Percentiles rank a stretch among this genome's conserved stretches.
These are phyloP conservation scores for Drosophila setosimentum DNA, from an alignment of 2,888 invertebrate species.

Conservation along the genomic window DNA sequence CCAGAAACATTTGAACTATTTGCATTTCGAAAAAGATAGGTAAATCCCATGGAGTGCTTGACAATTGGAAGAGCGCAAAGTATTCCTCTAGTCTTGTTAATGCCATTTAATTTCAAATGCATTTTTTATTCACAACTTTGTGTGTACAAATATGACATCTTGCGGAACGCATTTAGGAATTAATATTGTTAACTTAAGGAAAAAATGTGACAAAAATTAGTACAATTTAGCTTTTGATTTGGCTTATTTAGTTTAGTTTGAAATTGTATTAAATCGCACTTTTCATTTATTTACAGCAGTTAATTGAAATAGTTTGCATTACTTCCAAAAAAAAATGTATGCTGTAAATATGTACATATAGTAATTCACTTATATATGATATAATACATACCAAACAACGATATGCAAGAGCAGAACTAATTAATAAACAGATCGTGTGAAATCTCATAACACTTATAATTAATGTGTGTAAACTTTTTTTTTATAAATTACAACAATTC, in stretches of 20 bases:
- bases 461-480: not conserved
- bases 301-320: constrained; percentile 28
- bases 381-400: constrained; percentile 9
- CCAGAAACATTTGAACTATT: constrained; percentile 55
- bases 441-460: constrained; percentile 40
- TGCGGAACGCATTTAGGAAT: constrained; percentile 30
- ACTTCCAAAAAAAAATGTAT: constrained; percentile 17
- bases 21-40: constrained; percentile 38
- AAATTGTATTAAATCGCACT: constrained; percentile 47
- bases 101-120: constrained; percentile 12
- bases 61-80: constrained; percentile 20
- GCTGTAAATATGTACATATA: constrained; percentile 73
- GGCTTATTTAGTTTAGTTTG: constrained; percentile 37
- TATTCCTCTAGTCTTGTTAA: constrained; percentile 39
- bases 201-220: constrained; percentile 43
- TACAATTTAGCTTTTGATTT: constrained; percentile 39
- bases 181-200: constrained; percentile 14
- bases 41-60: not conserved
- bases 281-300: constrained; percentile 50
- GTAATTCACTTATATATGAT: constrained; percentile 29
- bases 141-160: constrained; percentile 30
- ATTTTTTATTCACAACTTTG: constrained; percentile 29
- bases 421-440: constrained; percentile 42
- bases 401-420: constrained; percentile 21
- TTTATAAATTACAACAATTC: not conserved